These are phyloP conservation scores for Peromyscus eremicus DNA, from an alignment of 2,797 vertebrate genomes.

Conservation along the genomic window DNA sequence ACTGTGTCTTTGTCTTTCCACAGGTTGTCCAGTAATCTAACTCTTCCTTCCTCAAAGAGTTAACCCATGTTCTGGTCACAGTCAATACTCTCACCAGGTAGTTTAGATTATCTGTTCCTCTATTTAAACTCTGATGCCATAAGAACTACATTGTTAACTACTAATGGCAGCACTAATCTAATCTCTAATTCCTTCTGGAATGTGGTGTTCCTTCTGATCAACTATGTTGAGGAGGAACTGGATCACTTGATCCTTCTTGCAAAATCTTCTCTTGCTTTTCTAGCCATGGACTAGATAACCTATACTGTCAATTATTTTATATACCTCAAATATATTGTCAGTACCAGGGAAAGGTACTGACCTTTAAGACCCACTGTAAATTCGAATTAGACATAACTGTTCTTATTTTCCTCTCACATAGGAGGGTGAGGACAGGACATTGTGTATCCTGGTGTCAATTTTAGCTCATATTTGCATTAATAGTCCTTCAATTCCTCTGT, in stretches of 20 bases:
- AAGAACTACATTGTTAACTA: not conserved
- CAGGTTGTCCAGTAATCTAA: not conserved
- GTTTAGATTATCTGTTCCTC: not conserved
- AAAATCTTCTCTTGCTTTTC: not conserved
- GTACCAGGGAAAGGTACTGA: no score
- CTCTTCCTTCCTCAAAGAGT: not conserved
- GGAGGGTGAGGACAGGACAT: not conserved
- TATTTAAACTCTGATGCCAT: not conserved
- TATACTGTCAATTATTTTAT: not conserved
- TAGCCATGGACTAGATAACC: not conserved
- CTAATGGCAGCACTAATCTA: not conserved
- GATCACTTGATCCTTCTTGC: not conserved
- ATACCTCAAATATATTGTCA: not conserved
- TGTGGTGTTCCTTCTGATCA: not conserved
- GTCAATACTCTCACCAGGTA: not conserved
- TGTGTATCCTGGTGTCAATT: not conserved
- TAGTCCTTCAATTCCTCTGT: not conserved
- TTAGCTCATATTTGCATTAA: not conserved
- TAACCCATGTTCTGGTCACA: not conserved
- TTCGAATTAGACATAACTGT: not conserved
- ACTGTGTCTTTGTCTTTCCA: not conserved
- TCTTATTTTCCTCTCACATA: not conserved
- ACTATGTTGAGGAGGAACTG: not conserved
- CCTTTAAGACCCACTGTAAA: not conserved
- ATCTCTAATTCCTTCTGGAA: not conserved